phyloP scores from a whole-genome alignment of 1,140 invertebrate genomes.

The Branchinecta lindahli region DNA sequence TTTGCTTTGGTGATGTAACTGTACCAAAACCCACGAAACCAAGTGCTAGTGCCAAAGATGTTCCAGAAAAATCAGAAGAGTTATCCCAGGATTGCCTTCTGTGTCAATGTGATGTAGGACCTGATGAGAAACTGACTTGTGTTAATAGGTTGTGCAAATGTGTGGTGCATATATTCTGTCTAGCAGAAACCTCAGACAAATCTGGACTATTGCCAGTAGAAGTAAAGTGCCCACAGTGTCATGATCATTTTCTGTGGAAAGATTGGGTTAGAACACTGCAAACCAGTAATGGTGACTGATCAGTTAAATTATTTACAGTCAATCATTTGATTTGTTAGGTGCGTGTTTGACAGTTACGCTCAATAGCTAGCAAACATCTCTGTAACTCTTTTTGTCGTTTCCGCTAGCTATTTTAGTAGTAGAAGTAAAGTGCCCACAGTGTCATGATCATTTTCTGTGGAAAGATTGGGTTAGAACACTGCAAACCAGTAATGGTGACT shows the following conservation, averaged over 20 bases:
- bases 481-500: background rate
- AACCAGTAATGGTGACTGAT: background rate
- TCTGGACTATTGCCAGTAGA: background rate
- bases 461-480: background rate
- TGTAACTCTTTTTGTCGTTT: no score
- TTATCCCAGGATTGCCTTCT: no score
- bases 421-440: background rate
- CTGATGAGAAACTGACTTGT: background rate
- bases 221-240: background rate
- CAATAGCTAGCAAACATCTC: no score
- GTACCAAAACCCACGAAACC: no score
- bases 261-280: background rate
- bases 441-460: background rate
- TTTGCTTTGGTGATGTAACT: background rate
- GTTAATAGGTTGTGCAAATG: background rate
- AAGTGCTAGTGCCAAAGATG: no score
- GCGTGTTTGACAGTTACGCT: no score
- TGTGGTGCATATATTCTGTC: background rate
- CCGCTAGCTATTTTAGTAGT: no score
- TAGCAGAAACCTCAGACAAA: background rate
- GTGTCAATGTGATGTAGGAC: no score
- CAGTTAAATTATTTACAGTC: background rate
- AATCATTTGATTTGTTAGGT: no score
- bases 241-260: background rate
- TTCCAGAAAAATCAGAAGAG: no score